Percentiles rank a stretch among this genome's conserved stretches.
Conservation (phyloP, 2,113 vertebrate genomes). For the Pimephales promelas region DNA sequence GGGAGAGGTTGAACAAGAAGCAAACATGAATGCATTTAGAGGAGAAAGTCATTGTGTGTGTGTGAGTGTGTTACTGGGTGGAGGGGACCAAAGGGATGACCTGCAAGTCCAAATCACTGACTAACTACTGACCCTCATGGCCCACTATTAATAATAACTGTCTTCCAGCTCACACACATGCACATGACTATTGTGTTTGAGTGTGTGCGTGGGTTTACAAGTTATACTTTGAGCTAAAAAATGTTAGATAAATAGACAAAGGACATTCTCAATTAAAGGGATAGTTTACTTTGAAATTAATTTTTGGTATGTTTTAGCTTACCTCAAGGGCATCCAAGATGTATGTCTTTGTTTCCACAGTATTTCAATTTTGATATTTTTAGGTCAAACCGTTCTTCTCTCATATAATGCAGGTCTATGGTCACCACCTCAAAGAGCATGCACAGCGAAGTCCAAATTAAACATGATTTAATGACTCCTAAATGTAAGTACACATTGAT, state of each 20-base stretch:
- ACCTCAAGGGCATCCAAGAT: no score
- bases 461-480: no score
- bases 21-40: constrained; percentile 47
- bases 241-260: background rate
- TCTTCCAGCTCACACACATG: constrained; percentile 54
- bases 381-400: no score
- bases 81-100: constrained; percentile 16
- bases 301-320: no score
- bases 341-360: no score
- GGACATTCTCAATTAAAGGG: background rate
- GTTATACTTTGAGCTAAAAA: background rate
- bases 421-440: no score
- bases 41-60: constrained; percentile 15
- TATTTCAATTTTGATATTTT: no score
- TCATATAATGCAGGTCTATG: no score
- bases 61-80: constrained; percentile 18
- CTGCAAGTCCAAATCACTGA: constrained; percentile 21
- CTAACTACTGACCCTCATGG: constrained; percentile 65
- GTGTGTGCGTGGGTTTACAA: constrained; percentile 45
- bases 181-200: constrained; percentile 47
- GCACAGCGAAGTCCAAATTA: no score
- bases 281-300: no score
- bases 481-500: no score
- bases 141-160: constrained; percentile 55
- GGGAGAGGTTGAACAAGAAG: constrained; percentile 49